Evolutionary conservation across 2,888 invertebrate genomes (phyloP), one percentile per base, ranked within the genome.

Genomic region (Heteromyza rotundicornis): DNA sequence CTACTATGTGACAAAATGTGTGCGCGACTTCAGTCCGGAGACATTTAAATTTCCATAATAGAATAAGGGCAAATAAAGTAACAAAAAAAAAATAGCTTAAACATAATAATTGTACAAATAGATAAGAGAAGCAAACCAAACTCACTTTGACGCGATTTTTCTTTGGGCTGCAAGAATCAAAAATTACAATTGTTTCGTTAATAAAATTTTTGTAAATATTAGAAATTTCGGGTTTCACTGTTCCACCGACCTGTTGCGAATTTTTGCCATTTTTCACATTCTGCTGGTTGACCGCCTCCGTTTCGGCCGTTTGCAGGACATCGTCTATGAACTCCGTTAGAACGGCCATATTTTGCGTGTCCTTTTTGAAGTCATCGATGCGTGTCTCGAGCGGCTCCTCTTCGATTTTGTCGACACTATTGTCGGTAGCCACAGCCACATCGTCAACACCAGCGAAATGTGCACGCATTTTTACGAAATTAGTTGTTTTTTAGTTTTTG

Each of bases 291-390:
- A 86, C 86, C 68, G 86, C 87, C 80, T 87, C 87, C 77, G 84
- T 84, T 80, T 87, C 86, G 67, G 88, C 88, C 78, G 86, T 86
- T 76, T 86, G 85, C 76, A 88, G 85, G 63, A 88, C 85, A 78
- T 87, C 86, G 73, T 88, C 87, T 68, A 88, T 86, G 81, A 88
- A 88, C 70, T 87, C 86, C 64, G 84, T 84, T 56, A 87, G 85
- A 64, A 85, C 83, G 64, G 86, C 85, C 78, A 88, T 85, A 80
- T 86, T 87, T 64, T 86, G 86, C 44, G 88, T 86, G 74, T 88
- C 87, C 69, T 84, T 85, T 80, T 86, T 87, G 78, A 87, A 88
- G 66, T 85, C 85, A 51, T 85, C 84, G 73, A 88, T 85, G 73
- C 86, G 84, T 64, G 84, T 84, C 65, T 85, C 83, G 64, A 87